A percentile compares a stretch with the other conserved stretches of the same genome.
These are phyloP conservation scores for Acromyrmex echinatior DNA, from an alignment of 1,140 invertebrate species.

Conservation along the genomic window DNA sequence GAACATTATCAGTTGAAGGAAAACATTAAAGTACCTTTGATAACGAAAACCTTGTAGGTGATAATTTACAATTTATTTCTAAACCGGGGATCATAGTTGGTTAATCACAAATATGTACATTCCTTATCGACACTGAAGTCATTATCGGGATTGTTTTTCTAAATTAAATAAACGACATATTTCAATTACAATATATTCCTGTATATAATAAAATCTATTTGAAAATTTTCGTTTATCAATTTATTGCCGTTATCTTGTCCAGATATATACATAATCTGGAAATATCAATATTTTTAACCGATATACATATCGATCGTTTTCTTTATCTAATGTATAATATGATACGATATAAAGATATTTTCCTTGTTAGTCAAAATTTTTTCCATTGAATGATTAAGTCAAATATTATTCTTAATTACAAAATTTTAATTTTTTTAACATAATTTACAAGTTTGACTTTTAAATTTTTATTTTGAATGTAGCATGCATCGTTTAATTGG, in stretches of 20 bases:
- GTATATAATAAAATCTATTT: background rate
- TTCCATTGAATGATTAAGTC: constrained; percentile 1
- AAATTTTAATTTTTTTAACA: background rate
- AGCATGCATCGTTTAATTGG: background rate
- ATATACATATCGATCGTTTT: background rate
- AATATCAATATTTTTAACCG: constrained; percentile 36
- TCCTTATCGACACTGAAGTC: background rate
- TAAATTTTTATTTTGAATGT: background rate
- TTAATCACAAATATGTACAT: background rate
- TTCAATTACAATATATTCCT: background rate
- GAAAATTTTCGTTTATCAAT: constrained; percentile 9
- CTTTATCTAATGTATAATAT: too few relatives aligned
- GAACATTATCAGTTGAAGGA: background rate
- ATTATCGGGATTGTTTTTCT: background rate
- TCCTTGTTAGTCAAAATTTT: background rate
- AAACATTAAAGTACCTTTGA: background rate
- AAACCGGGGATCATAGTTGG: background rate
- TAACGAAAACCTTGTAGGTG: background rate
- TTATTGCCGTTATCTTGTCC: constrained; percentile 12
- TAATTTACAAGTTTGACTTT: background rate
- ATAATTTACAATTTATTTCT: background rate
- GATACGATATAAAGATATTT: constrained; percentile 20
- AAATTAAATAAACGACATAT: background rate
- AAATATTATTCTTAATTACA: background rate
- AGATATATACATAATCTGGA: constrained; percentile 46